Evolutionary conservation across 2,888 invertebrate species (phyloP).

Genomic region (Temnothorax rugatulus): DNA sequence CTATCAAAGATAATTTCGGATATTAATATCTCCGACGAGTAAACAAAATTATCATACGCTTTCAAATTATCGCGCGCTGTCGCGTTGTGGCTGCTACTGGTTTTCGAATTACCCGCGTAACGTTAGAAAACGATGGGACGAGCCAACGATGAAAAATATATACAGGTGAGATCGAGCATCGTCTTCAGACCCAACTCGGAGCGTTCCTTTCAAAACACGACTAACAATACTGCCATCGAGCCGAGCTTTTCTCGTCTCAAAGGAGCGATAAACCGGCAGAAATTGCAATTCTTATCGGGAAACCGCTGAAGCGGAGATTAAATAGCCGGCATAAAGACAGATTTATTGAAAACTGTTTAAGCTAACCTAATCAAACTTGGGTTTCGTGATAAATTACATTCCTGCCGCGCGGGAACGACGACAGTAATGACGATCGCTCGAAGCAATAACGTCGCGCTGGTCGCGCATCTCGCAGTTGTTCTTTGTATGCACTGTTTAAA

Average conservation of each 20-base stretch:
- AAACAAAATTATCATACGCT: slow-evolving; percentile 28
- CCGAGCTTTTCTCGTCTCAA: background rate
- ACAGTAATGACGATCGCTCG: background rate
- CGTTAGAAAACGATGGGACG: background rate
- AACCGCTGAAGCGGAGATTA: background rate
- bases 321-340: slow-evolving; percentile 7
- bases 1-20: slow-evolving; percentile 36
- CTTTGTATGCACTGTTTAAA: background rate
- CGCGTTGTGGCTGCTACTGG: background rate
- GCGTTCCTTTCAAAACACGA: slow-evolving; percentile 16
- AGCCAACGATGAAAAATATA: background rate
- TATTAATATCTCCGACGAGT: slow-evolving; percentile 32
- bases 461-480: background rate
- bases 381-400: slow-evolving; percentile 10
- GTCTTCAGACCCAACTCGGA: background rate
- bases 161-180: background rate
- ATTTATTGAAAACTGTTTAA: slow-evolving; percentile 24
- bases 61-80: background rate
- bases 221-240: background rate
- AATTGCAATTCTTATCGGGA: slow-evolving; percentile 34
- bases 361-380: slow-evolving; percentile 12
- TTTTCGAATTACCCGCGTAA: background rate
- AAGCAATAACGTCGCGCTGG: background rate
- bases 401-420: background rate
- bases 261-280: slow-evolving; percentile 27